A percentile compares a stretch with the other conserved stretches of the same genome.
Evolutionary conservation across 2,113 vertebrate genomes (phyloP).

Genomic region (Campylomormyrus tamandua): DNA sequence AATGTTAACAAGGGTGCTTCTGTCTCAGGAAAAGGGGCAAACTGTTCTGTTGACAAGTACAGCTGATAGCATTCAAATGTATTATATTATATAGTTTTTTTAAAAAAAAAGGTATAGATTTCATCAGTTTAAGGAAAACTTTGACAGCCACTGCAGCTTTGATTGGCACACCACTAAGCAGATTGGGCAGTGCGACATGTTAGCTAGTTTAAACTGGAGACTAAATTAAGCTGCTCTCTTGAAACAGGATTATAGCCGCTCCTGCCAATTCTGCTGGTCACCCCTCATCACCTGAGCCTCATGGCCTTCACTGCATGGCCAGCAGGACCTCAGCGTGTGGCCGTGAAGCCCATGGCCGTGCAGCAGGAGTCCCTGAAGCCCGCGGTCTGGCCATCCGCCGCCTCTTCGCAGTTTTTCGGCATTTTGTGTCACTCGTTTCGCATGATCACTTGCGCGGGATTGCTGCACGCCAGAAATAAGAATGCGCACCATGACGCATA

Average conservation of each 20-base stretch:
- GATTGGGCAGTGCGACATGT: neutral
- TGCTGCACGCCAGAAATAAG: neutral
- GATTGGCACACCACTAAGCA: neutral
- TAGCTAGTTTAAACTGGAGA: neutral
- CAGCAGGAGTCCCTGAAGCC: neutral
- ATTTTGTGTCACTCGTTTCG: neutral
- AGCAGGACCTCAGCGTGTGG: neutral
- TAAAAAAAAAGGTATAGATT: too few species aligned
- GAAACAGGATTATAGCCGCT: neutral
- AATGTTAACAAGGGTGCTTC: neutral
- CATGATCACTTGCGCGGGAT: neutral
- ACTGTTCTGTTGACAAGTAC: neutral
- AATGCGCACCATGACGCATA: neutral
- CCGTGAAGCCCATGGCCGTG: rapidly evolving
- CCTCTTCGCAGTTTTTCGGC: neutral
- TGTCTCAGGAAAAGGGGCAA: neutral
- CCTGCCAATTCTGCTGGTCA: neutral
- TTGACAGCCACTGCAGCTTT: neutral
- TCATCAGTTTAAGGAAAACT: neutral
- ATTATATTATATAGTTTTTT: too few species aligned
- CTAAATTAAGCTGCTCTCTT: neutral
- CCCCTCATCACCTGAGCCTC: neutral
- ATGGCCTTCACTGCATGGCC: neutral
- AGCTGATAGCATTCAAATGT: neutral
- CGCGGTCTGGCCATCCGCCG: neutral